Percentiles rank a stretch among this genome's conserved stretches.
Conservation (phyloP, 2,888 invertebrate species). For the Meiosimyza decipiens region DNA sequence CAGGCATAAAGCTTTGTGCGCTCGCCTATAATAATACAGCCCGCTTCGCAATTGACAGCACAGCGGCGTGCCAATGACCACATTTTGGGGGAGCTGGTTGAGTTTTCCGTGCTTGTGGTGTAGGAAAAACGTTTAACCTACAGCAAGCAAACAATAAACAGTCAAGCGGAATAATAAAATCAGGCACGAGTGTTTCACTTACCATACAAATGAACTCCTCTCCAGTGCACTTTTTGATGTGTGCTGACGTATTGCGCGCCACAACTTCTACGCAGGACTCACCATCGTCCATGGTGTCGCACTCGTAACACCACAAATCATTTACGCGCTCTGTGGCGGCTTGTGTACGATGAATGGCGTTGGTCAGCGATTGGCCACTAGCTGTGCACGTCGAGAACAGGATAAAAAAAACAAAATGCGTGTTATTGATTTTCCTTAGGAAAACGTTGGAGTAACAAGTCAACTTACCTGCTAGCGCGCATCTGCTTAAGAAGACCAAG, state of each 20-base stretch:
- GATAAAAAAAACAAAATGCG: background rate
- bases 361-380: conserved; percentile 49
- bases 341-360: conserved; percentile 77
- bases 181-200: conserved; percentile 49
- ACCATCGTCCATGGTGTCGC: conserved; percentile 81
- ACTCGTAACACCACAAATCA: conserved; percentile 84
- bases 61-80: conserved; percentile 89
- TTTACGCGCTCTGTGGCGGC: conserved; percentile 81
- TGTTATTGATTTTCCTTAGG: conserved; percentile 48
- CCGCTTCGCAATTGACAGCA: conserved; percentile 84
- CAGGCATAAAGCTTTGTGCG: conserved; percentile 88
- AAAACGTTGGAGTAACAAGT: conserved; percentile 21
- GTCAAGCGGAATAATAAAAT: background rate
- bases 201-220: conserved; percentile 84
- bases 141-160: background rate
- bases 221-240: conserved; percentile 79
- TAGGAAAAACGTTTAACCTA: conserved; percentile 83
- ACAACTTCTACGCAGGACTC: conserved; percentile 77
- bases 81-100: conserved; percentile 79
- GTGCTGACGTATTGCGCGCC: conserved; percentile 70
- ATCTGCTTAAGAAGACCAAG: conserved; percentile 2
- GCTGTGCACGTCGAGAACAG: conserved; percentile 34
- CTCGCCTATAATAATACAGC: conserved; percentile 90
- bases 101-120: conserved; percentile 84
- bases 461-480: conserved; percentile 34